Evolutionary conservation across 2,888 invertebrate genomes (phyloP).

Genomic region (Nesidiocoris tenuis): DNA sequence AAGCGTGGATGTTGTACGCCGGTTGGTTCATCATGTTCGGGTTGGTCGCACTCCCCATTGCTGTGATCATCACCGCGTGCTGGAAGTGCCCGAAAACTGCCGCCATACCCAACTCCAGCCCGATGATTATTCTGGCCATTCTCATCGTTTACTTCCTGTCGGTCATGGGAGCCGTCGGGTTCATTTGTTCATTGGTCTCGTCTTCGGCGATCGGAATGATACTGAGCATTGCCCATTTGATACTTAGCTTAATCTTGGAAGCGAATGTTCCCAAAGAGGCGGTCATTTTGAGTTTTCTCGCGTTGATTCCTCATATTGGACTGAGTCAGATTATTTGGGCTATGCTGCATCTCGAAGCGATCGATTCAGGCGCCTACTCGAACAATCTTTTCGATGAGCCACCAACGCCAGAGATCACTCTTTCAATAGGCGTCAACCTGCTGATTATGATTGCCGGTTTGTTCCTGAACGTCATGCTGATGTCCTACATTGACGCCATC

Average conservation of each 20-base stretch:
- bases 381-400: not conserved
- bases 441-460: not conserved
- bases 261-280: not conserved
- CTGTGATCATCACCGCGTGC: not conserved
- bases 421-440: conserved; percentile 2
- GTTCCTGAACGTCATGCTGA: conserved; percentile 53
- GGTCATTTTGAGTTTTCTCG: not conserved
- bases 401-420: not conserved
- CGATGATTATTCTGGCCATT: not conserved
- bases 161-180: not conserved
- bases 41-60: not conserved
- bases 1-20: conserved; percentile 8
- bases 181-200: not conserved
- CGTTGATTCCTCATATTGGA: not conserved
- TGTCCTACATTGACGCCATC: conserved; percentile 65
- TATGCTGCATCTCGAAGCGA: not conserved
- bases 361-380: not conserved
- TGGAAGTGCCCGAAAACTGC: not conserved
- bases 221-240: not conserved
- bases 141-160: not conserved
- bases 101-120: not conserved
- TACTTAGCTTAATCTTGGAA: not conserved
- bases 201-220: not conserved
- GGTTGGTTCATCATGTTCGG: conserved; percentile 9
- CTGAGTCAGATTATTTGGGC: not conserved